Conservation (phyloP, 2,113 vertebrate genomes). For the Trochalopteron elliotii region DNA sequence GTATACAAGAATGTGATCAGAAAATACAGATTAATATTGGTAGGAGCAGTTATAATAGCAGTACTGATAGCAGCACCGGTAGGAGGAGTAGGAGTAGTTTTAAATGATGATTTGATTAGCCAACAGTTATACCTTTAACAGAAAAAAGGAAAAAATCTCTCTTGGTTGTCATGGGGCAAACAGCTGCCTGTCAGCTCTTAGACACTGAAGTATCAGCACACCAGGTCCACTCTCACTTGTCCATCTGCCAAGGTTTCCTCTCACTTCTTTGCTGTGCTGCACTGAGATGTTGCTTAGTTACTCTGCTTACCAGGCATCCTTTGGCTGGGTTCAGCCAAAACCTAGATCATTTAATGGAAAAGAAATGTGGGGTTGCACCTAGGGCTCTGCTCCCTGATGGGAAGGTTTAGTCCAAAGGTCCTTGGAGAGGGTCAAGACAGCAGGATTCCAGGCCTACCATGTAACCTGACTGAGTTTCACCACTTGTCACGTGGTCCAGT, state of each 20-base stretch:
- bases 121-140: background rate
- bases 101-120: background rate
- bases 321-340: background rate
- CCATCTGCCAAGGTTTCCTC: background rate
- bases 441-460: background rate
- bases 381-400: background rate
- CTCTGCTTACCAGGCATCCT: fast-evolving
- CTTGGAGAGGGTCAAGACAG: background rate
- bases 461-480: background rate
- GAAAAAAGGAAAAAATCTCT: background rate
- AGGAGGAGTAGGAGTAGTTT: background rate
- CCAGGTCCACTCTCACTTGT: background rate
- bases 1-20: background rate
- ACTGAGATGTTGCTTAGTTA: background rate
- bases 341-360: background rate
- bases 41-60: background rate
- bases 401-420: background rate
- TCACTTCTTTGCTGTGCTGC: background rate
- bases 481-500: background rate
- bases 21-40: background rate
- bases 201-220: background rate
- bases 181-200: background rate
- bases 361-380: background rate
- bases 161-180: fast-evolving
- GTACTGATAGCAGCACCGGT: background rate